Conservation (phyloP, 2,797 vertebrate genomes). For the Hypotaenidia philippensis region DNA sequence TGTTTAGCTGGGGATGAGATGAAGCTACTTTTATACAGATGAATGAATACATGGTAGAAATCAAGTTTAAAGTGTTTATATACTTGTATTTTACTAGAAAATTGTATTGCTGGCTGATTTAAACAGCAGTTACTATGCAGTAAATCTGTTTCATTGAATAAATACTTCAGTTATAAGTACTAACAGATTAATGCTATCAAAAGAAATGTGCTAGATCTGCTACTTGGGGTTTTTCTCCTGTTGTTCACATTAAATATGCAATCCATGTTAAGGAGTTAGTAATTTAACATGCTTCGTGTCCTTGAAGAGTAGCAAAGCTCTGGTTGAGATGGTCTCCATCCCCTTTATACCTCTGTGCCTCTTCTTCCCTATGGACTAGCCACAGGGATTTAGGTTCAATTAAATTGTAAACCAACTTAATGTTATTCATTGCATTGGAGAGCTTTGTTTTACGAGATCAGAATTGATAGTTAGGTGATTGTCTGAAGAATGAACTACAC, state of each 20-base stretch:
- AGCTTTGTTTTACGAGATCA: background rate
- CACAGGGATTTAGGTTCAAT: background rate
- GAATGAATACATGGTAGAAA: background rate
- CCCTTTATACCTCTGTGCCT: background rate
- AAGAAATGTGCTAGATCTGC: background rate
- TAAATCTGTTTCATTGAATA: background rate
- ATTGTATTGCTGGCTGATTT: background rate
- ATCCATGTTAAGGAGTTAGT: background rate
- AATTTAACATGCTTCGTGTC: background rate
- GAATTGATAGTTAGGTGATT: background rate
- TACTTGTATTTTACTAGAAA: background rate
- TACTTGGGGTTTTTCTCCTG: background rate
- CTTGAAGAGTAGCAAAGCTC: background rate
- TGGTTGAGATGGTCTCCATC: background rate
- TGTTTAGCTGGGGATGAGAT: background rate
- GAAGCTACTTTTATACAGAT: background rate
- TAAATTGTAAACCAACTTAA: background rate
- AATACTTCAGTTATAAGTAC: background rate
- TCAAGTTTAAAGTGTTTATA: background rate
- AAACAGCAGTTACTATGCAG: background rate
- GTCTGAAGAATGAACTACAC: background rate
- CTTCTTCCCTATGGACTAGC: background rate
- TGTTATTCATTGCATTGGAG: background rate
- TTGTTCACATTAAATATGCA: background rate
- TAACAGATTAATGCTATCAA: slow-evolving; percentile 33